A percentile compares a stretch with the other conserved stretches of the same genome.
These are phyloP conservation scores for Campylomormyrus tamandua DNA, from an alignment of 2,113 vertebrate genomes.

Conservation along the genomic window DNA sequence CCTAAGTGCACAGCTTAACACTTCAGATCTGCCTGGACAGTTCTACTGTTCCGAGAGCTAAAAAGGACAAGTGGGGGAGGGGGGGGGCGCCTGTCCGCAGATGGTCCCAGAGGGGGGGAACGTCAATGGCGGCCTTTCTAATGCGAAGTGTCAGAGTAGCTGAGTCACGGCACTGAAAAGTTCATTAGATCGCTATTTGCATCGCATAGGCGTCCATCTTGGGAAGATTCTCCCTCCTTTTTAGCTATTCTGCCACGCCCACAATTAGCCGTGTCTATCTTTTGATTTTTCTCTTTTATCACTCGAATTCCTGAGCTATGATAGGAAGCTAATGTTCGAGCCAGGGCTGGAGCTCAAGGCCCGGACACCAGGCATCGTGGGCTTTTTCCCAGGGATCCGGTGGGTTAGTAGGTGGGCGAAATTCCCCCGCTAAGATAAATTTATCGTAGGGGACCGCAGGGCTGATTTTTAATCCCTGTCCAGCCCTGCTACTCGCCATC, in stretches of 20 bases:
- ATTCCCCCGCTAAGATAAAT: not conserved
- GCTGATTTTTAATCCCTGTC: not conserved
- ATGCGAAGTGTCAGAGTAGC: not conserved
- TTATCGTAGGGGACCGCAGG: not conserved
- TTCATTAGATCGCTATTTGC: not conserved
- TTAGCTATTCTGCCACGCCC: not conserved
- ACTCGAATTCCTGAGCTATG: not conserved
- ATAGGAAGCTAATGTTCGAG: not conserved
- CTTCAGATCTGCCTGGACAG: slow-evolving; percentile 6
- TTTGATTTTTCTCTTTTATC: not conserved
- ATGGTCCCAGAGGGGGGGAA: not conserved
- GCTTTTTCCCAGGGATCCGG: not conserved
- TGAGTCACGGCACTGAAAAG: not conserved
- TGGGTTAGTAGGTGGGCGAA: not conserved
- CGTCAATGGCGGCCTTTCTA: not conserved
- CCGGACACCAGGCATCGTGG: not conserved
- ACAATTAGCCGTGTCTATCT: not conserved
- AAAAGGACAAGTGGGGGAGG: not conserved
- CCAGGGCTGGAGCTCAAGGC: not conserved
- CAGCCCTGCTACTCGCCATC: not conserved
- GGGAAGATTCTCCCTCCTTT: not conserved
- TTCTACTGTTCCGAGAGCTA: not conserved
- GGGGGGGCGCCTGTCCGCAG: not conserved
- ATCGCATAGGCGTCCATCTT: not conserved
- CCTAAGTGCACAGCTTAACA: slow-evolving; percentile 13